A percentile compares a stretch with the other conserved stretches of the same genome.
phyloP scores from a whole-genome alignment of 2,113 vertebrate species.

The Oplegnathus fasciatus region DNA sequence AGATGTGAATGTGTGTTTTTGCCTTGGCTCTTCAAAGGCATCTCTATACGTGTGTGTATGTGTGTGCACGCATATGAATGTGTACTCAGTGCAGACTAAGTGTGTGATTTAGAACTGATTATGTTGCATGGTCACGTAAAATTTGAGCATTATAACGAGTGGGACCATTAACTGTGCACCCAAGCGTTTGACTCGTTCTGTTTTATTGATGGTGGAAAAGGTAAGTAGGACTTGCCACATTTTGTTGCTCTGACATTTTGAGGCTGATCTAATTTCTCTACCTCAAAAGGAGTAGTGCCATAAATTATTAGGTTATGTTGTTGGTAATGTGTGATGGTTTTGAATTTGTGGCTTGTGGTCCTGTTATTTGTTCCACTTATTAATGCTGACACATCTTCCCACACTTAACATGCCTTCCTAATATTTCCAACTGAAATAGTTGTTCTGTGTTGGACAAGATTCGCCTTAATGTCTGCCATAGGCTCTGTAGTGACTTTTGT shows the following conservation, averaged over 20 bases:
- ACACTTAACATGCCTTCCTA: background rate
- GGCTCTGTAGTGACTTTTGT: background rate
- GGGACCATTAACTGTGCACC: slow-evolving; percentile 65
- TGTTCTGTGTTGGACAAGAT: slow-evolving; percentile 10
- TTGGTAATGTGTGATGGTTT: slow-evolving; percentile 21
- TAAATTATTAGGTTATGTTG: slow-evolving; percentile 23
- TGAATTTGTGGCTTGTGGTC: background rate
- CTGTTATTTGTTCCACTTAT: slow-evolving; percentile 22
- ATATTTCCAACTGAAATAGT: slow-evolving; percentile 12
- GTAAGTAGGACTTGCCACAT: slow-evolving; percentile 28
- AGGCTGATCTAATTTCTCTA: slow-evolving; percentile 46
- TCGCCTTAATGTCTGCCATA: too few relatives aligned
- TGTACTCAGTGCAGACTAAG: slow-evolving; percentile 24
- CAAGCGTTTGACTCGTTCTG: slow-evolving; percentile 52
- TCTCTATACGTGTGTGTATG: slow-evolving; percentile 46
- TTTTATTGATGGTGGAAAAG: slow-evolving; percentile 60
- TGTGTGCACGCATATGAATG: slow-evolving; percentile 21
- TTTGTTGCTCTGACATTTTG: slow-evolving; percentile 49
- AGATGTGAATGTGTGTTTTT: slow-evolving; percentile 78
- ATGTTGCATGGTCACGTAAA: slow-evolving; percentile 59
- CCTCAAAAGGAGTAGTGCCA: slow-evolving; percentile 30
- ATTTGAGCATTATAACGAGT: slow-evolving; percentile 60
- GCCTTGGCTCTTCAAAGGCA: slow-evolving; percentile 59
- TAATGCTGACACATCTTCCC: background rate
- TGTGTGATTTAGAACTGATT: slow-evolving; percentile 63